Evolutionary conservation across 2,888 invertebrate species (phyloP), one percentile per base, ranked within the genome.

Genomic region (Periphyllus acericola): DNA sequence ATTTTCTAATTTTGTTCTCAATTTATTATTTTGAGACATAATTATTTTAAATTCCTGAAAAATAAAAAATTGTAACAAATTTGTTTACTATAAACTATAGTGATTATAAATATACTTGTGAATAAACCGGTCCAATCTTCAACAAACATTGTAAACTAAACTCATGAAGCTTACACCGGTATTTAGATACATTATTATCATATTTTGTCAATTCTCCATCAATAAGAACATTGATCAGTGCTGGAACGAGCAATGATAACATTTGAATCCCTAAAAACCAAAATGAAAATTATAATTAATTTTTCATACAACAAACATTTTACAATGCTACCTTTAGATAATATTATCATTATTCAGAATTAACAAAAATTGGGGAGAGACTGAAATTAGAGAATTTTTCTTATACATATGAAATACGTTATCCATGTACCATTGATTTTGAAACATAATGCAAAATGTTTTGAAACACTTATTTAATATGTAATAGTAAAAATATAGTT

Each of bases 61-160:
- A 14, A 88, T 32, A 52, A 89, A 74, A 36, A 60, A 74, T 75
- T 21, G 76, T 71, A 52, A 36, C 21, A 79, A 2, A 79, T 60
- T 3, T 8, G 34, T 60, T 19, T 55, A 34, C 1, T n/a, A 46
- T 60, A 9, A 78, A 72, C 52, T 55, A 3, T 17, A 32, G 1
- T 46, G 3, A 40, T n/a, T n/a, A 85, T 68, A 52, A 32, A 66
- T 89, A 89, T 91, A 95, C 95, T 93, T 96, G 95, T 34, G 98
- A 97, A 92, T 98, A 96, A 91, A 96, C 96, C 0, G 98, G 97
- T 0, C 98, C 99, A 90, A 98, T 95, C 91, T 95, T 95, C 92
- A 97, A 97, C 32, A 99, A 94, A 94, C 96, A 96, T 90, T 96
- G 95, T 90, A 99, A 93, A 89, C 97, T 96, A 90, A 96, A 95